Base-by-base conservation (phyloP, 2,888 invertebrate genomes). In the Latrodectus hesperus region DNA sequence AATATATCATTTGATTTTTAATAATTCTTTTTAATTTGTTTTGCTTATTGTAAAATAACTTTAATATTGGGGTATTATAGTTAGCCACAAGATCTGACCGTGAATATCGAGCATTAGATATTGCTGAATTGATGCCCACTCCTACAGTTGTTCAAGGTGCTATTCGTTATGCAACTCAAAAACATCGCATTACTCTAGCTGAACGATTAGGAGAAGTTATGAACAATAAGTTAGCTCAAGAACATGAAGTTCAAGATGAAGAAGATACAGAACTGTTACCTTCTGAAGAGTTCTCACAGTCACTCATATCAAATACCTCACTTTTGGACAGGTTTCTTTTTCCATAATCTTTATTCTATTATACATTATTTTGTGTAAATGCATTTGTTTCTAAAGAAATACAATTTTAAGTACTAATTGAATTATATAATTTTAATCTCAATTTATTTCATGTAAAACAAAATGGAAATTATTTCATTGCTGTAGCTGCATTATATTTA, bases 61-160 rank as follows among this genome's bases (percentile, higher is more conserved):
- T 38, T 38, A 38, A 38, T 38, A n/a, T 55, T 38, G 14, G 60
- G 51, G 11, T n/a, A 91, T 92, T 93, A 52, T 92, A 97, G 96
- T 92, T 97, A 89, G 96, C 98, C 1, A 96, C 96, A 91, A 95
- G 96, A 90, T 95, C 95, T 90, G 96, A 96, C 92, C 94, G 96
- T 90, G 98, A 98, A 91, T 95, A 95, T 91, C 94, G 98, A 67
- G 98, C 97, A 0, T 93, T 96, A 74, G 98, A 98, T 92, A 93
- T 98, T 22, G 96, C 97, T 92, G 95, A 96, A 91, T 93, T 97
- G 90, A 94, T 98, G 91, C 95, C 95, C 38, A 95, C 96, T 91
- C 94, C 95, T 2, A 95, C 95, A 71, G 93, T 97, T 0, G 92
- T 98, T 64, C 96, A 96, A 89, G 93, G 97, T 64, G 97, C 97